Evolutionary conservation across 2,888 invertebrate genomes (phyloP).

Genomic region (Spicauda simplicius): DNA sequence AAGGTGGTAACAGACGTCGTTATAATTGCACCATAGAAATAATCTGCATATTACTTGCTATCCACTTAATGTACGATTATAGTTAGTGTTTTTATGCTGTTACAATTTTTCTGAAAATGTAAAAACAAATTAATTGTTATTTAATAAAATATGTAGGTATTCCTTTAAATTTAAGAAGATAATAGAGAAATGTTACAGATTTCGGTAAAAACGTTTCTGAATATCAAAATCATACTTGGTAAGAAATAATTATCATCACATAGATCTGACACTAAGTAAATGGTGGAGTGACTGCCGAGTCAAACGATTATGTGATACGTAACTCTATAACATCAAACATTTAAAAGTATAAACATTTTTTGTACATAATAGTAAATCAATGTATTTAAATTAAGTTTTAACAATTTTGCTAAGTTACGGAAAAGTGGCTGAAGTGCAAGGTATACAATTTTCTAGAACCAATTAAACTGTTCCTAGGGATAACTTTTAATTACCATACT

Average conservation of each 20-base stretch:
- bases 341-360: background rate
- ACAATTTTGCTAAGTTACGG: constrained; percentile 4
- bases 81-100: no score
- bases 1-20: no score
- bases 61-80: no score
- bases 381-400: constrained; percentile 2
- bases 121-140: no score
- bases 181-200: no score
- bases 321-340: constrained; percentile 14
- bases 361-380: background rate
- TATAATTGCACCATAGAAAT: no score
- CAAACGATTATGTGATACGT: constrained; percentile 16
- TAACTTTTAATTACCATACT: constrained; percentile 30
- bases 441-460: constrained; percentile 24
- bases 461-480: constrained; percentile 26
- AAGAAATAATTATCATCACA: constrained; percentile 10
- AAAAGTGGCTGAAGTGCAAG: constrained; percentile 22
- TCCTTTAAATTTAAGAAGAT: no score
- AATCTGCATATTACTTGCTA: no score
- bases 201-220: constrained; percentile 11
- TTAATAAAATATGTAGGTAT: no score
- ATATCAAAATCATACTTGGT: constrained; percentile 22
- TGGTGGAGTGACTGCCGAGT: constrained; percentile 13
- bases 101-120: no score
- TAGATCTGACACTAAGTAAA: constrained; percentile 10